phyloP scores from a whole-genome alignment of 2,797 vertebrate genomes.

The Nannoperca australis region DNA sequence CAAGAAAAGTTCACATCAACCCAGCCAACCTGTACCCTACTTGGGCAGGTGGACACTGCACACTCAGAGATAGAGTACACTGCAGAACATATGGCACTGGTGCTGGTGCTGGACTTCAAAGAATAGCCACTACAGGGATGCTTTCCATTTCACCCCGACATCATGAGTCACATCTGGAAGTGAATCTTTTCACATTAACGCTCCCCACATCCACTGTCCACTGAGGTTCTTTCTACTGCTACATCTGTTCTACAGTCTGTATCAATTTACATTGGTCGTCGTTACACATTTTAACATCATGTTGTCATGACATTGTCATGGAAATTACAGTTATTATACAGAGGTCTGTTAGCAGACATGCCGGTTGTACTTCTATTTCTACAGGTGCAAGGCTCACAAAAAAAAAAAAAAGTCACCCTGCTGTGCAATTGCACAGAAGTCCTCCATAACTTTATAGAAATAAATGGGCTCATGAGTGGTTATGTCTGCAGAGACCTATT shows the following conservation, averaged over 20 bases:
- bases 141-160: slow-evolving; percentile 38
- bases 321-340: slow-evolving; percentile 25
- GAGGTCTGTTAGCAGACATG: slow-evolving; percentile 25
- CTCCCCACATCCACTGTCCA: slow-evolving; percentile 41
- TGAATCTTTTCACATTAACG: slow-evolving; percentile 53
- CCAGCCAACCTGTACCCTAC: neutral
- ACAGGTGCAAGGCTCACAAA: slow-evolving; percentile 16
- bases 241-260: slow-evolving; percentile 60
- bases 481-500: neutral
- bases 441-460: neutral
- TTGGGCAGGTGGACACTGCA: slow-evolving; percentile 17
- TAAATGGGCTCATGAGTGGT: neutral
- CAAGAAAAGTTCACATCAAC: neutral
- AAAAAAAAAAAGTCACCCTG: slow-evolving; percentile 10
- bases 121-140: slow-evolving; percentile 24
- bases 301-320: slow-evolving; percentile 34
- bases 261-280: slow-evolving; percentile 46
- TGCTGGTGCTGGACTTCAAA: slow-evolving; percentile 28
- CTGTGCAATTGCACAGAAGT: slow-evolving; percentile 17
- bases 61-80: neutral
- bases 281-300: slow-evolving; percentile 36
- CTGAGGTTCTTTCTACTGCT: slow-evolving; percentile 35
- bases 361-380: slow-evolving; percentile 12
- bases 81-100: slow-evolving; percentile 14
- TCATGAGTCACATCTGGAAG: slow-evolving; percentile 61